Conservation (phyloP, 2,113 vertebrate species). For the Myrmecophaga tridactyla region DNA sequence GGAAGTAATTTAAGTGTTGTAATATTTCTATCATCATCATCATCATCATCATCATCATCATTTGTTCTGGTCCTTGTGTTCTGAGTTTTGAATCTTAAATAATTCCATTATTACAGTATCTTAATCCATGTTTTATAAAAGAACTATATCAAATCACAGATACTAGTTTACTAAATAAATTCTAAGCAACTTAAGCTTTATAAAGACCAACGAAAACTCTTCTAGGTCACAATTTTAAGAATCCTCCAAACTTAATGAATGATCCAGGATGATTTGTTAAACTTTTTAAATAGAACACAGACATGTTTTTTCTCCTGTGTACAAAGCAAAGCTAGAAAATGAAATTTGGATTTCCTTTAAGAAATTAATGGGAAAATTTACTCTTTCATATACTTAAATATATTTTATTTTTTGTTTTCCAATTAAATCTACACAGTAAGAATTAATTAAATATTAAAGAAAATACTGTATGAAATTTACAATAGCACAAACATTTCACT, state of each 20-base stretch:
- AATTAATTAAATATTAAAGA: neutral
- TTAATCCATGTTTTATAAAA: neutral
- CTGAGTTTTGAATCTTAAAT: neutral
- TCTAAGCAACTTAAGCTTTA: neutral
- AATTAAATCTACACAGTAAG: slow-evolving; percentile 9
- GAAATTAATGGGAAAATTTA: neutral
- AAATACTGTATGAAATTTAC: neutral
- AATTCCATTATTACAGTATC: neutral
- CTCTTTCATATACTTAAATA: neutral
- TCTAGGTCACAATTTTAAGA: neutral
- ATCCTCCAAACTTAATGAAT: neutral
- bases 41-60: neutral
- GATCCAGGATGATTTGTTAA: neutral
- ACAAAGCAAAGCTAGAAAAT: neutral
- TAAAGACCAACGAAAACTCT: neutral
- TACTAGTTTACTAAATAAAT: neutral
- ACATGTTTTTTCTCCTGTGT: neutral
- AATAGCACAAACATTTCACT: neutral
- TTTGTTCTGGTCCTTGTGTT: neutral
- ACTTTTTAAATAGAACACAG: neutral
- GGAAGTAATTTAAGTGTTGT: neutral
- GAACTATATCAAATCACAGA: neutral
- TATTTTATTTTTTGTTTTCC: neutral
- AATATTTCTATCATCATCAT: neutral
- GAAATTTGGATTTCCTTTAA: neutral